Conservation (phyloP, 2,888 invertebrate species). For the Muschampia plurimacula region DNA sequence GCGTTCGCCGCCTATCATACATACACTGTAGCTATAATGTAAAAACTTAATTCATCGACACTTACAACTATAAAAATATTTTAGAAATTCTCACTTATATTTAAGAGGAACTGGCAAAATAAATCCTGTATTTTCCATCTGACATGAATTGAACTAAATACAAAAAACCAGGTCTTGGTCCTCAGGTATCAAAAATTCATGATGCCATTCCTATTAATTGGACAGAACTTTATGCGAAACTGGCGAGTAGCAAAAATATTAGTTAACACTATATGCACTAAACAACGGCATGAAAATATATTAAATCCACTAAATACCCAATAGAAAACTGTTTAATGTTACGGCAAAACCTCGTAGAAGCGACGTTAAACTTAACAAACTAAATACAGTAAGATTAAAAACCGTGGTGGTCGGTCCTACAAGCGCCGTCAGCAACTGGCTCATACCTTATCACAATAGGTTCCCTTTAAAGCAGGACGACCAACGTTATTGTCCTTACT, state of each 20-base stretch:
- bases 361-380: slow-evolving; percentile 75
- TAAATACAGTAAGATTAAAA: slow-evolving; percentile 68
- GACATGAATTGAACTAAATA: slow-evolving; percentile 59
- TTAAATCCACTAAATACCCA: slow-evolving; percentile 80
- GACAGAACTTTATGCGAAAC: slow-evolving; percentile 73
- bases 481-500: slow-evolving; percentile 82
- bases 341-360: slow-evolving; percentile 73
- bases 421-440: slow-evolving; percentile 54
- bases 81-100: slow-evolving; percentile 85
- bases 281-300: slow-evolving; percentile 78
- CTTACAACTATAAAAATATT: slow-evolving; percentile 84
- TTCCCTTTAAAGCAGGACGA: slow-evolving; percentile 59
- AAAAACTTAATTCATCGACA: slow-evolving; percentile 81
- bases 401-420: slow-evolving; percentile 62
- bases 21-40: slow-evolving; percentile 69
- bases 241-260: slow-evolving; percentile 83
- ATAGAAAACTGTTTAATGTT: slow-evolving; percentile 70
- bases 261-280: slow-evolving; percentile 77
- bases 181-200: slow-evolving; percentile 74
- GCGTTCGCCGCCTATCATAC: slow-evolving; percentile 50
- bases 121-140: slow-evolving; percentile 77
- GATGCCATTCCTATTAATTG: slow-evolving; percentile 81
- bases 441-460: slow-evolving; percentile 67
- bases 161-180: slow-evolving; percentile 75
- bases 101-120: slow-evolving; percentile 85